A percentile compares a stretch with the other conserved stretches of the same genome.
Evolutionary conservation across 2,113 vertebrate species (phyloP).

Genomic region (Coryphaenoides rupestris): DNA sequence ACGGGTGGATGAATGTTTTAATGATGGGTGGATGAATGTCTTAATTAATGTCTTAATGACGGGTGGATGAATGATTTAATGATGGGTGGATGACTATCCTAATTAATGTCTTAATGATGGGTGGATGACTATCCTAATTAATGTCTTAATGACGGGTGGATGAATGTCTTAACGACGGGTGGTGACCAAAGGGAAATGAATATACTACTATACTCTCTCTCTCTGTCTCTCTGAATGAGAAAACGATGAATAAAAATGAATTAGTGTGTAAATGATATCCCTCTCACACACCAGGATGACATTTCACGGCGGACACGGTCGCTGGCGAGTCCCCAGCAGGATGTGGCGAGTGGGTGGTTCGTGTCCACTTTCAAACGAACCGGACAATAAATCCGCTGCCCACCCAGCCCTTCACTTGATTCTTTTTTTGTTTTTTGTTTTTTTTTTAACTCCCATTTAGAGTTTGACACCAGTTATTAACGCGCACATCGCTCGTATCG

Average conservation of each 20-base stretch:
- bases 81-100: no score
- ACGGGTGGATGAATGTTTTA: no score
- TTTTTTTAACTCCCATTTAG: not conserved
- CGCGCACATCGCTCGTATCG: no score
- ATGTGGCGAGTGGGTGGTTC: slow-evolving; percentile 34
- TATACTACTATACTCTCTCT: no score
- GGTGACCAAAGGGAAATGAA: not conserved
- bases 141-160: not conserved
- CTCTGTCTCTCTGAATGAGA: no score
- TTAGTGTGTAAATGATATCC: not conserved
- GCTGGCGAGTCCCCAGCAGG: slow-evolving; percentile 28
- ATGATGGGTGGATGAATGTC: no score
- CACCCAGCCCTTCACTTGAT: slow-evolving; percentile 9
- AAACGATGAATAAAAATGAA: not conserved
- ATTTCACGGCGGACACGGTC: slow-evolving; percentile 43
- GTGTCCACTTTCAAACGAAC: slow-evolving; percentile 41
- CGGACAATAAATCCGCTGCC: slow-evolving; percentile 25
- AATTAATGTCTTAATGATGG: not conserved
- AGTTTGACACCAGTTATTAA: no score
- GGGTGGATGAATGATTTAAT: no score
- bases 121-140: not conserved
- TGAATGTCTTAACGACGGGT: not conserved
- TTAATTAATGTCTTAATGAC: no score
- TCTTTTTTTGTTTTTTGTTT: not conserved
- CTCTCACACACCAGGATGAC: not conserved